A percentile compares a stretch with the other conserved stretches of the same genome.
Evolutionary conservation across 1,140 invertebrate genomes (phyloP).

Genomic region (Anoplophora glabripennis): DNA sequence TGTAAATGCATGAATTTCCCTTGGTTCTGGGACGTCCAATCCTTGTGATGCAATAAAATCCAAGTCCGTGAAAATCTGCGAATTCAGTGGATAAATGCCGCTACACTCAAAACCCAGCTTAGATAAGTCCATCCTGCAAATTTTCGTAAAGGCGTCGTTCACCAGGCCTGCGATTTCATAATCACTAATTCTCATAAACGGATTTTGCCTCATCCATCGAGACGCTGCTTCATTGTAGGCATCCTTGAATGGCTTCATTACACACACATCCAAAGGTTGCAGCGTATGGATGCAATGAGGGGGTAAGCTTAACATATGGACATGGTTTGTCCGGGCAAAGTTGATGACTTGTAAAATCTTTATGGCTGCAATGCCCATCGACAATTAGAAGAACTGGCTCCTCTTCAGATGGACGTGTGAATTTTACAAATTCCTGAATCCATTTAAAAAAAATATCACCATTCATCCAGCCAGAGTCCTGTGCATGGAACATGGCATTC

Average conservation of each 20-base stretch:
- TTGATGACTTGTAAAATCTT: no score
- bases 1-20: no score
- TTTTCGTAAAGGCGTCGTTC: constrained; percentile 13
- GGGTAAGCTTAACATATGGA: no score
- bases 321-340: background rate
- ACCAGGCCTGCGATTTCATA: constrained; percentile 1
- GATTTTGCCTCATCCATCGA: background rate
- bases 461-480: background rate
- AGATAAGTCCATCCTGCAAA: constrained; percentile 6
- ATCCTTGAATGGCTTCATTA: no score
- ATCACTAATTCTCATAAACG: constrained; percentile 1
- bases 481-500: background rate
- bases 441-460: background rate
- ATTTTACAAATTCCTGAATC: background rate
- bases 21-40: no score
- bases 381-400: background rate
- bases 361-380: no score
- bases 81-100: background rate
- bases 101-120: background rate
- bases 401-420: background rate
- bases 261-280: no score
- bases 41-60: no score
- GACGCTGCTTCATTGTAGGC: background rate
- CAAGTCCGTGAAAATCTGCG: no score
- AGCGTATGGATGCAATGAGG: no score